Percentiles rank a stretch among this genome's conserved stretches.
Conservation (phyloP, 2,888 invertebrate genomes). For the Buathra laborator region DNA sequence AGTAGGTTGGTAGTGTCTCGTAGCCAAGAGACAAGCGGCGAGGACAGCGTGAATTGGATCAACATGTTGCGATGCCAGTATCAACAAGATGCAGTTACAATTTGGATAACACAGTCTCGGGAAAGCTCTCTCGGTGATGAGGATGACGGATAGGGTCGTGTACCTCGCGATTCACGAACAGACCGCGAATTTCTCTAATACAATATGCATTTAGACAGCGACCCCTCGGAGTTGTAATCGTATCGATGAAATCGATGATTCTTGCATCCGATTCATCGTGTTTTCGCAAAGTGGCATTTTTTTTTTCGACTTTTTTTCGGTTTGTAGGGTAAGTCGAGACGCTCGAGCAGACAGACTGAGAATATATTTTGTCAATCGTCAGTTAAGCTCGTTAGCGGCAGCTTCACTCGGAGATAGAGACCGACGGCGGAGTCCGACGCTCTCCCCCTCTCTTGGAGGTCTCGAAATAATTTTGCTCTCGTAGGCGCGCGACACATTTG, state of each 20-base stretch:
- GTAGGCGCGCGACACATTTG: slow-evolving; percentile 4
- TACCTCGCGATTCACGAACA: slow-evolving; percentile 51
- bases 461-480: slow-evolving; percentile 65
- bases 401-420: slow-evolving; percentile 75
- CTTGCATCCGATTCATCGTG: neutral
- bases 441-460: slow-evolving; percentile 30
- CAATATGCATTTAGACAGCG: neutral
- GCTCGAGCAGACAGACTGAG: slow-evolving; percentile 73
- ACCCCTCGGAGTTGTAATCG: neutral
- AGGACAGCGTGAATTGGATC: slow-evolving; percentile 74
- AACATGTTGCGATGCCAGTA: slow-evolving; percentile 80
- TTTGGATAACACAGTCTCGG: slow-evolving; percentile 43
- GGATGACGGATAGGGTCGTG: slow-evolving; percentile 72
- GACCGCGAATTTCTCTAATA: slow-evolving; percentile 9
- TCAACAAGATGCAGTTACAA: slow-evolving; percentile 79
- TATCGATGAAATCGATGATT: neutral
- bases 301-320: neutral
- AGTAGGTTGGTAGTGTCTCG: slow-evolving; percentile 5
- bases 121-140: slow-evolving; percentile 23
- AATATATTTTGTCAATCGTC: slow-evolving; percentile 84
- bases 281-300: neutral
- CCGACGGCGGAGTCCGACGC: slow-evolving; percentile 69
- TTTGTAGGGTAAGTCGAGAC: neutral
- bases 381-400: slow-evolving; percentile 80
- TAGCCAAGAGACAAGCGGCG: slow-evolving; percentile 47